These are phyloP conservation scores for Boloria selene DNA, from an alignment of 2,888 invertebrate species.

Conservation along the genomic window DNA sequence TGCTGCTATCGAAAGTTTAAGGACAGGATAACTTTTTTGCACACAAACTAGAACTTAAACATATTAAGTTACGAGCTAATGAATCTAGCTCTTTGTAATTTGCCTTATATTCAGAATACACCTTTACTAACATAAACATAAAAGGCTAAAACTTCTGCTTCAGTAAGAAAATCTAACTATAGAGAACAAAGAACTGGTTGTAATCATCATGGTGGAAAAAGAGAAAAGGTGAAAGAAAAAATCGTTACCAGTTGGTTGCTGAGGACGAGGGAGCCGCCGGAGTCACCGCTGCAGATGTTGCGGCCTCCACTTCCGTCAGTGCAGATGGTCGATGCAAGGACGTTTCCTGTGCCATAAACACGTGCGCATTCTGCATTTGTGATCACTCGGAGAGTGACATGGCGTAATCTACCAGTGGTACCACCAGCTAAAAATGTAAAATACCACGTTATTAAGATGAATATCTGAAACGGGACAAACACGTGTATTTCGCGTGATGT, in stretches of 20 bases:
- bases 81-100: too few relatives aligned
- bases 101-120: too few relatives aligned
- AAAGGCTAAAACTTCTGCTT: too few relatives aligned
- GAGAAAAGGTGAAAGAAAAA: too few relatives aligned
- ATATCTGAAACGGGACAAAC: not conserved
- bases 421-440: slow-evolving; percentile 13
- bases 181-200: too few relatives aligned
- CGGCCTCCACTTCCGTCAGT: slow-evolving; percentile 51
- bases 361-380: slow-evolving; percentile 56
- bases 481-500: not conserved
- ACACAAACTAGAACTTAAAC: too few relatives aligned
- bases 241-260: slow-evolving; percentile 19
- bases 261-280: slow-evolving; percentile 52
- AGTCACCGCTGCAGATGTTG: slow-evolving; percentile 63
- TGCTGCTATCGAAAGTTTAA: too few relatives aligned
- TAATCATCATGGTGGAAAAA: too few relatives aligned
- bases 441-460: not conserved
- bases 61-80: too few relatives aligned
- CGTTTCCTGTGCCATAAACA: slow-evolving; percentile 49
- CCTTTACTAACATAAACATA: too few relatives aligned
- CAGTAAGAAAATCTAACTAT: too few relatives aligned
- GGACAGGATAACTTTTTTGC: too few relatives aligned
- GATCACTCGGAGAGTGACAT: slow-evolving; percentile 51
- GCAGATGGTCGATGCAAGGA: slow-evolving; percentile 57
- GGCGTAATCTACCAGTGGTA: slow-evolving; percentile 27